Base-by-base conservation (phyloP, 2,888 invertebrate species). In the Gnatocerus cornutus region DNA sequence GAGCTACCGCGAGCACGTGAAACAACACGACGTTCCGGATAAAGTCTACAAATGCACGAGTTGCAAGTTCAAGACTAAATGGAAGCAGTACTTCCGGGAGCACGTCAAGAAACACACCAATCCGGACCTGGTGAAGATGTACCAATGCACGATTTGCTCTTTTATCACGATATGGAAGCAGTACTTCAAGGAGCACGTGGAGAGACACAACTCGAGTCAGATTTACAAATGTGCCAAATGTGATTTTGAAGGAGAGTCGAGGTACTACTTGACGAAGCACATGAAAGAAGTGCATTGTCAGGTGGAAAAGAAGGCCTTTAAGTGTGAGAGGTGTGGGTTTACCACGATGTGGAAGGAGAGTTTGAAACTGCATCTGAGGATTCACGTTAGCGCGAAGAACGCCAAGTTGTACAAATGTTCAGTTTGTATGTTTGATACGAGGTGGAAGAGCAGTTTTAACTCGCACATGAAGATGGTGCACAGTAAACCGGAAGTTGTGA, bases 51-150 rank as follows among this genome's bases (percentile, higher is more conserved):
- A 29, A 9, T 68, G 68, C 39, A 63, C 46, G 1, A 37, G 13
- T 6, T 68, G 68, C 50, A 68, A 68, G 29, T 68, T 68, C 39
- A 68, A 68, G 27, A 68, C 68, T 0, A 68, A 68, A 29, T 68
- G 68, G 68, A 68, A 63, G 45, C 68, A 68, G 52, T 68, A 68
- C 14, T 68, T 68, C 27, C 55, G 63, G 5, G 68, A 68, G n/a
- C 68, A 68, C 33, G 50, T 68, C 29, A 46, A 43, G n/a, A 63
- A 68, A 8, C 68, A 68, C 27, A 48, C 33, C n/a, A 16, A 27
- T 8, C 68, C 61, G 5, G 63, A 63, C 43, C 21, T 21, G 46
- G 58, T 68, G n/a, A 63, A 63, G 30, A 5, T 63, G 9, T 68
- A 56, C 14, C 30, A 41, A 13, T 68, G 68, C 14, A 63, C 63